These are phyloP conservation scores for Eubucco bourcierii DNA, from an alignment of 2,113 vertebrate species.

Conservation along the genomic window DNA sequence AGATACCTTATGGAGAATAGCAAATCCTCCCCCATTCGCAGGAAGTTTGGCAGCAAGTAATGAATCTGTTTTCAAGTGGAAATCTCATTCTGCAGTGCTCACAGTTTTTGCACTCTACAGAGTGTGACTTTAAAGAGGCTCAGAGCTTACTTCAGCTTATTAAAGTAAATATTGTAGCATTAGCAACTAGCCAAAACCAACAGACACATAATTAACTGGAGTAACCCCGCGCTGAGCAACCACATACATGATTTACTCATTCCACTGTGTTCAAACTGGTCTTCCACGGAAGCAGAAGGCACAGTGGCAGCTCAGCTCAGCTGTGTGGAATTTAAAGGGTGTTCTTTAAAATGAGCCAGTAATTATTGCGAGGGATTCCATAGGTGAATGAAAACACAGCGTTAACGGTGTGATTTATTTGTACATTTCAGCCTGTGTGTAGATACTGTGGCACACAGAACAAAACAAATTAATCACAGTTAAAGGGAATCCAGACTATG, in stretches of 20 bases:
- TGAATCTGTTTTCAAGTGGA: background rate
- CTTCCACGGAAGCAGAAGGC: background rate
- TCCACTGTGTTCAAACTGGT: background rate
- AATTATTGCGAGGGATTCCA: background rate
- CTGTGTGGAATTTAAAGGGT: rapidly evolving
- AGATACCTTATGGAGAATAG: background rate
- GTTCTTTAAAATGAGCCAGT: background rate
- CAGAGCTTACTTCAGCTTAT: slow-evolving; percentile 15
- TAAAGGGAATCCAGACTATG: background rate
- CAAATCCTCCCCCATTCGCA: background rate
- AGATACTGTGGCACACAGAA: background rate
- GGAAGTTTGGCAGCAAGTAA: background rate
- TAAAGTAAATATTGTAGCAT: slow-evolving; percentile 43
- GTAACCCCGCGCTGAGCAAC: background rate
- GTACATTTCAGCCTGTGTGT: background rate
- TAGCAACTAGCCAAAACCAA: slow-evolving; percentile 51
- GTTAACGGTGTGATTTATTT: background rate
- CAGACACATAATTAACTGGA: slow-evolving; percentile 46
- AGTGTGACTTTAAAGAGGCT: slow-evolving; percentile 39
- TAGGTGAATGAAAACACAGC: background rate
- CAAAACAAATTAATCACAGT: background rate
- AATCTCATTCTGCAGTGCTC: background rate
- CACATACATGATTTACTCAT: background rate
- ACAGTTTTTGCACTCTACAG: background rate
- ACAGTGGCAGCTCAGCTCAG: background rate